Conservation (phyloP, 2,888 invertebrate genomes). For the Stenolophus ochropezus region DNA sequence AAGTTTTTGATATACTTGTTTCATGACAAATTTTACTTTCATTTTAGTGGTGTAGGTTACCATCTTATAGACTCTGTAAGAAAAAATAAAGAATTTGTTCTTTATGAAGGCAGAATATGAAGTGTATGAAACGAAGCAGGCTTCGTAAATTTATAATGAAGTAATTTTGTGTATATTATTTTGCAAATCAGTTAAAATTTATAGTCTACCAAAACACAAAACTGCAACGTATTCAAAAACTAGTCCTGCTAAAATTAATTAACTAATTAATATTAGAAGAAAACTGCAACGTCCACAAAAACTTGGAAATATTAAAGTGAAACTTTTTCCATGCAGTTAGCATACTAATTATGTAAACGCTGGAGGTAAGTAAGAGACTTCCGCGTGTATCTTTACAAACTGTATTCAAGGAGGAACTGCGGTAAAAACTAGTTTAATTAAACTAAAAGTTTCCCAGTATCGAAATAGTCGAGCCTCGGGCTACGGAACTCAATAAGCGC, state of each 20-base stretch:
- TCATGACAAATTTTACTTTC: too few relatives aligned
- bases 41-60: too few relatives aligned
- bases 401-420: conserved; percentile 45
- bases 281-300: background rate
- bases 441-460: conserved; percentile 51
- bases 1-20: too few relatives aligned
- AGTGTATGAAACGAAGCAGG: too few relatives aligned
- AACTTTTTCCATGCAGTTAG: conserved; percentile 41
- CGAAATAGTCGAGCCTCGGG: conserved; percentile 8
- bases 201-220: background rate
- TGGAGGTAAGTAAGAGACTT: conserved; percentile 35
- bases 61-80: too few relatives aligned
- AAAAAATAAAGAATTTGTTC: too few relatives aligned
- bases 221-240: background rate
- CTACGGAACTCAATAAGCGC: conserved; percentile 13
- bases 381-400: conserved; percentile 50
- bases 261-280: conserved; percentile 14
- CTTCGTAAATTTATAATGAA: background rate
- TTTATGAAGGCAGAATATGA: too few relatives aligned
- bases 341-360: conserved; percentile 44
- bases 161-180: background rate
- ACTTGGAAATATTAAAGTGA: background rate
- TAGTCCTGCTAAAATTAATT: conserved; percentile 1
- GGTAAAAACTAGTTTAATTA: conserved; percentile 56
- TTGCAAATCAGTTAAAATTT: background rate